Evolutionary conservation across 1,140 invertebrate species (phyloP).

Genomic region (Drosophila orosa): DNA sequence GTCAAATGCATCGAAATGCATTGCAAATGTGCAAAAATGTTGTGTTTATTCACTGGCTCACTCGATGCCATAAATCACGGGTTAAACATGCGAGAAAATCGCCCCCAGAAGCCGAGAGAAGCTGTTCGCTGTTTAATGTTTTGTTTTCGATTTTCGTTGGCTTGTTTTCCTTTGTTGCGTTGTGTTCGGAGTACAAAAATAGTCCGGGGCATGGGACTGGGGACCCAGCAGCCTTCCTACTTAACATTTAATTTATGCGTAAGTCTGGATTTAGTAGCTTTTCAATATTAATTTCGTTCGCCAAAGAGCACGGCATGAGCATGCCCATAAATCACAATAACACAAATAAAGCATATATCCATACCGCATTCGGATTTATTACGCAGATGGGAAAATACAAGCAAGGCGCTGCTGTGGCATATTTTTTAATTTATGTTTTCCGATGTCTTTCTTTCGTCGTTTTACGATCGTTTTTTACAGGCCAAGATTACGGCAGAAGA

Average conservation of each 20-base stretch:
- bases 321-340: conserved; percentile 71
- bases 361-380: conserved; percentile 70
- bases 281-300: conserved; percentile 78
- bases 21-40: conserved; percentile 67
- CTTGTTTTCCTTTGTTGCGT: conserved; percentile 31
- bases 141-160: conserved; percentile 37
- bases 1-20: conserved; percentile 76
- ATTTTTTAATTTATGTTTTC: conserved; percentile 55
- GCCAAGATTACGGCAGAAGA: conserved; percentile 11
- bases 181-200: conserved; percentile 49
- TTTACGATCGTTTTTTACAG: conserved; percentile 52
- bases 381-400: conserved; percentile 40
- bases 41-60: conserved; percentile 38
- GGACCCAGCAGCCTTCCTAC: conserved; percentile 59
- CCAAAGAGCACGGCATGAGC: conserved; percentile 46
- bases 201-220: conserved; percentile 20
- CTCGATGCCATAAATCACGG: conserved; percentile 67
- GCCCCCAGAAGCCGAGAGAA: conserved; percentile 30
- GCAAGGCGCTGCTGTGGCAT: conserved; percentile 35
- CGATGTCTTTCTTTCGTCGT: conserved; percentile 28
- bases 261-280: conserved; percentile 79
- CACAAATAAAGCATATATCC: conserved; percentile 65
- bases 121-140: conserved; percentile 29
- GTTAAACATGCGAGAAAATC: conserved; percentile 59
- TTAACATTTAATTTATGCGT: conserved; percentile 80